Conservation (phyloP, 2,113 vertebrate species). For the Lamprologus ornatipinnis region DNA sequence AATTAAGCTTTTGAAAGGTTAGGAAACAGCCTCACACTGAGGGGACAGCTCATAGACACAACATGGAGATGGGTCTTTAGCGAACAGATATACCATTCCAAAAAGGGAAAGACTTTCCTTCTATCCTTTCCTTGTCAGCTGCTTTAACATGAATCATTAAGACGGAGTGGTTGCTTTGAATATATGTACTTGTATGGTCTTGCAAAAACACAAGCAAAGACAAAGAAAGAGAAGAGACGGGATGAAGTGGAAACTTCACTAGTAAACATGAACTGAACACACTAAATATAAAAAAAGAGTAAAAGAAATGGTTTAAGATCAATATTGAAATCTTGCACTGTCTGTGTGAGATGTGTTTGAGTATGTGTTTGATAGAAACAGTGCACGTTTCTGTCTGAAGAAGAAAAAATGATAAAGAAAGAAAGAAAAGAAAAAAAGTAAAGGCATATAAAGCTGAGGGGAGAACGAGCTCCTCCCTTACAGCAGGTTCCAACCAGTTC, state of each 20-base stretch:
- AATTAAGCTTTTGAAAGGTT: conserved; percentile 71
- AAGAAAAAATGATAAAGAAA: conserved; percentile 21
- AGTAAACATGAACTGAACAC: background rate
- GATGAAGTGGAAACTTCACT: background rate
- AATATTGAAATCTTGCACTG: background rate
- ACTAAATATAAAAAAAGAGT: background rate
- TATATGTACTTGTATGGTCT: conserved; percentile 55
- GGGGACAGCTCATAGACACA: conserved; percentile 8
- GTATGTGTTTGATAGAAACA: background rate
- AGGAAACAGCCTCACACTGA: conserved; percentile 40
- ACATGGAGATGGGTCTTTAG: background rate
- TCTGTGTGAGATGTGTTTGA: background rate
- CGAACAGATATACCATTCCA: conserved; percentile 3
- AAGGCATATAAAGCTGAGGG: conserved; percentile 35
- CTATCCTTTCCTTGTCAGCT: background rate
- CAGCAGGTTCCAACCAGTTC: conserved; percentile 74
- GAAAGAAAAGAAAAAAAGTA: conserved; percentile 18
- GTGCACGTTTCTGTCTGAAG: conserved; percentile 2
- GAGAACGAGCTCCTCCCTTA: conserved; percentile 56
- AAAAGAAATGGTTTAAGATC: background rate
- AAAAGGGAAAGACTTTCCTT: background rate
- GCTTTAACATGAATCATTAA: conserved; percentile 12
- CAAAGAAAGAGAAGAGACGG: background rate
- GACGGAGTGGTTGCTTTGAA: background rate
- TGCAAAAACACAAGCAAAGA: conserved; percentile 30